These are phyloP conservation scores for Eleutherodactylus coqui DNA, from an alignment of 2,797 vertebrate species.

Conservation along the genomic window DNA sequence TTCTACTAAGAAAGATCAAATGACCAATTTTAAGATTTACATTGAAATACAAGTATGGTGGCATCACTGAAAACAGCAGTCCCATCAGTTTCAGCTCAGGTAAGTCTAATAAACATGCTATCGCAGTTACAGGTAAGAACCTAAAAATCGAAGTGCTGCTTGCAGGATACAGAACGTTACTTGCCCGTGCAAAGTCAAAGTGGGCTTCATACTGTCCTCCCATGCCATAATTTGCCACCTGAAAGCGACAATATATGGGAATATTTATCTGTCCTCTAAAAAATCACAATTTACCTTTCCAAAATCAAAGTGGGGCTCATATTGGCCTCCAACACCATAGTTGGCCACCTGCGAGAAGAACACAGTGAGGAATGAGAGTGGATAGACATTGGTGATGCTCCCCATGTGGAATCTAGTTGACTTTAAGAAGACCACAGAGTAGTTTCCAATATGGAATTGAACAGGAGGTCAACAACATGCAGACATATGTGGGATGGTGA, in stretches of 20 bases:
- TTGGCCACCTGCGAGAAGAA: conserved; percentile 83
- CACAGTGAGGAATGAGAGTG: conserved; percentile 26
- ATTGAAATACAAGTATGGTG: conserved; percentile 30
- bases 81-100: not conserved
- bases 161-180: conserved; percentile 68
- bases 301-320: conserved; percentile 88
- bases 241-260: conserved; percentile 72
- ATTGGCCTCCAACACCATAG: conserved; percentile 87
- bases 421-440: not conserved
- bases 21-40: not conserved
- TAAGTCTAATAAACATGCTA: not conserved
- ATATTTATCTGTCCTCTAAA: conserved; percentile 52
- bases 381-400: not conserved
- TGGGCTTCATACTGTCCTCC: conserved; percentile 85
- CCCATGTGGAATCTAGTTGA: not conserved
- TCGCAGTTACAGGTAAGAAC: not conserved
- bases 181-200: conserved; percentile 86
- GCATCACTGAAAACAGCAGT: conserved; percentile 38
- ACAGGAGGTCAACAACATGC: not conserved
- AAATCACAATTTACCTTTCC: conserved; percentile 79
- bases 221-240: conserved; percentile 86
- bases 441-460: not conserved
- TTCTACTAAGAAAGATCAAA: not conserved
- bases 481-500: not conserved
- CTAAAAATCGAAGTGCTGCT: conserved; percentile 28